Percentiles rank a stretch among this genome's conserved stretches.
Conservation (phyloP, 2,797 vertebrate species). For the Rhinella marina region DNA sequence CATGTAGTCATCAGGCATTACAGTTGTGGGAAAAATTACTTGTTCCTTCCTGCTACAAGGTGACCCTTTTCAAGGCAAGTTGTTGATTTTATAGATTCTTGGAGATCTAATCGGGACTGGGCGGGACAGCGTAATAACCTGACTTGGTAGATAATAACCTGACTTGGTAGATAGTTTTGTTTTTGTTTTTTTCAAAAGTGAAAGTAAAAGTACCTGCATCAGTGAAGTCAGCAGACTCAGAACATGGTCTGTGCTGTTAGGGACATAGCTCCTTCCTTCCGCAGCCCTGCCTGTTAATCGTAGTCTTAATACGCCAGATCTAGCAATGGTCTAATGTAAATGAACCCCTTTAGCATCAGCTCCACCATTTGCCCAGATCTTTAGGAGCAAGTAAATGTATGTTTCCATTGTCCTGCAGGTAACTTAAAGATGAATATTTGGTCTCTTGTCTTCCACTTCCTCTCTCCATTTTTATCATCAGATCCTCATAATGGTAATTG, state of each 20-base stretch:
- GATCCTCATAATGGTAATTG: constrained; percentile 16
- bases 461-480: constrained; percentile 10
- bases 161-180: neutral
- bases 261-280: neutral
- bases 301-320: neutral
- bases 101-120: neutral
- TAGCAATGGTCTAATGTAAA: no score
- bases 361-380: neutral
- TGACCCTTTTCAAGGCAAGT: constrained; percentile 4
- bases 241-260: neutral
- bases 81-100: neutral
- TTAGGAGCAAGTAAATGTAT: neutral
- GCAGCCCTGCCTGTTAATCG: neutral
- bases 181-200: neutral
- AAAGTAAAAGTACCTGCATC: neutral
- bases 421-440: constrained; percentile 6
- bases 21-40: neutral
- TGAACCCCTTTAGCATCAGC: no score
- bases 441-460: neutral
- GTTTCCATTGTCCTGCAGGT: constrained; percentile 29
- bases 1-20: neutral
- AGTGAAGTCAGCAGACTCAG: neutral
- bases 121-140: neutral
- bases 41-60: neutral
- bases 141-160: neutral